phyloP scores from a whole-genome alignment of 64 coral and sea anemone species.

The Dendrophyllia cribrosa region DNA sequence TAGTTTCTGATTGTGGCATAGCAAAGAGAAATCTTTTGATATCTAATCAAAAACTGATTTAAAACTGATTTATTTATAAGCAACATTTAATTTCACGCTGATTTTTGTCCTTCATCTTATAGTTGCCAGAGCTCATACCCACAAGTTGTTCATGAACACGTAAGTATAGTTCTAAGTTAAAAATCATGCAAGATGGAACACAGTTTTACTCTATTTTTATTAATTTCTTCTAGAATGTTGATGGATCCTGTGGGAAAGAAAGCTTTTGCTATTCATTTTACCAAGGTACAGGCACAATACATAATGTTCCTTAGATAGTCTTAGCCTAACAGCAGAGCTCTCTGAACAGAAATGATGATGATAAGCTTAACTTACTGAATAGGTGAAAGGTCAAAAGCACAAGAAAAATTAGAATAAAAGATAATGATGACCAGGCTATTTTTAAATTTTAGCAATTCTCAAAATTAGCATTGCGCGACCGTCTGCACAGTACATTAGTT shows the following conservation, averaged over 20 bases:
- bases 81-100: not conserved
- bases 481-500: too few species aligned
- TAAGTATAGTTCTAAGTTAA: slow-evolving; percentile 48
- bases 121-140: slow-evolving; percentile 85
- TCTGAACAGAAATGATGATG: too few species aligned
- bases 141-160: slow-evolving; percentile 92
- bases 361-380: too few species aligned
- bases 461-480: too few species aligned
- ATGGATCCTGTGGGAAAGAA: slow-evolving; percentile 90
- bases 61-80: too few species aligned
- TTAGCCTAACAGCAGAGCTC: not conserved
- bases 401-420: too few species aligned
- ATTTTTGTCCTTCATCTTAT: not conserved
- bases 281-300: slow-evolving; percentile 39
- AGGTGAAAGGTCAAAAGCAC: too few species aligned
- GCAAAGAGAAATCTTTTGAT: not conserved
- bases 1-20: not conserved
- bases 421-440: too few species aligned
- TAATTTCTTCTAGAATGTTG: slow-evolving; percentile 74
- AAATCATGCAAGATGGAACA: too few species aligned
- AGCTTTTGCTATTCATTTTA: slow-evolving; percentile 89
- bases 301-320: not conserved
- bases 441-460: too few species aligned
- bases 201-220: too few species aligned
- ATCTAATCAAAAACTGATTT: too few species aligned